Evolutionary conservation across 2,888 invertebrate genomes (phyloP).

Genomic region (Latrodectus hesperus): DNA sequence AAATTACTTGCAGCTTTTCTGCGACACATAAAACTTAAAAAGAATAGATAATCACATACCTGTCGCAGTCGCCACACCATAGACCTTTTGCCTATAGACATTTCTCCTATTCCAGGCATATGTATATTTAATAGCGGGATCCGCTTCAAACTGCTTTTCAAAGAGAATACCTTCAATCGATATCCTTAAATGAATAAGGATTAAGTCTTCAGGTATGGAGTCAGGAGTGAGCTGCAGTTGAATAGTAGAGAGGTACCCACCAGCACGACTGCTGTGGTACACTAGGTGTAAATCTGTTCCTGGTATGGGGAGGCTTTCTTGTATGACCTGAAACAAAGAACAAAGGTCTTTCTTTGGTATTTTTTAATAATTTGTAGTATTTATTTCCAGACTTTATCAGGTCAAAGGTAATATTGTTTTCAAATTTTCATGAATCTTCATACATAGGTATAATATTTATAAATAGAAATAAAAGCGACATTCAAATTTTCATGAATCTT

Average conservation of each 20-base stretch:
- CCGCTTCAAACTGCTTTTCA: constrained; percentile 94
- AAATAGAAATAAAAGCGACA: no score
- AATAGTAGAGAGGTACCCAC: constrained; percentile 94
- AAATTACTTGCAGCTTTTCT: no score
- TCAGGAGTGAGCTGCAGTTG: constrained; percentile 90
- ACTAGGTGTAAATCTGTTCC: constrained; percentile 94
- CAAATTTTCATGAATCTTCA: no score
- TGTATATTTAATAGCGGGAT: constrained; percentile 93
- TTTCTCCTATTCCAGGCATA: constrained; percentile 99
- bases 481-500: no score
- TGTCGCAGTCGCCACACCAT: constrained; percentile 76
- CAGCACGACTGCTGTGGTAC: constrained; percentile 95
- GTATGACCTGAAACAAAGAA: constrained; percentile 84
- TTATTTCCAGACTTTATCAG: no score
- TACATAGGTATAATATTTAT: no score
- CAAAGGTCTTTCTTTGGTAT: no score
- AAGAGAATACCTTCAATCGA: constrained; percentile 92
- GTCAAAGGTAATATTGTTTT: no score
- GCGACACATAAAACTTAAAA: no score
- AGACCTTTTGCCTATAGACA: constrained; percentile 81
- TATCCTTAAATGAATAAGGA: constrained; percentile 89
- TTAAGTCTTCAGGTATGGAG: constrained; percentile 85
- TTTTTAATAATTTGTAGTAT: no score
- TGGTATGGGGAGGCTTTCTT: constrained; percentile 94
- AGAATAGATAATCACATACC: constrained; percentile 72